Base-by-base conservation (phyloP, 2,113 vertebrate genomes). In the Cygnus atratus region DNA sequence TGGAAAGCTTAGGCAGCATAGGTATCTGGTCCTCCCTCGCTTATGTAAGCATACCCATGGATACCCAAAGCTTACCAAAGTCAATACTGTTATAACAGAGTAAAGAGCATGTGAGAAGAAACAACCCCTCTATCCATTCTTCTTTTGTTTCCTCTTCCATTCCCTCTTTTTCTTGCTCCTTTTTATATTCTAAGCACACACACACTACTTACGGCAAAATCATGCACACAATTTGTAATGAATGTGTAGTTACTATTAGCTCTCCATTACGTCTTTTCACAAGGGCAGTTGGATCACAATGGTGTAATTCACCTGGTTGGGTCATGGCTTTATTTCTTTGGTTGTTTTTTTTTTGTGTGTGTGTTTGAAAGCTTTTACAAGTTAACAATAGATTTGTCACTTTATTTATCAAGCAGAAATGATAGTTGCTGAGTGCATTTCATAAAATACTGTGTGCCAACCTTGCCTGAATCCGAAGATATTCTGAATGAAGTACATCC, bases 61-160 rank as follows among this genome's bases (percentile, higher is more conserved):
- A 80, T 46, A 48, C 10, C 46, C 46, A 57, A 67, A 0, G 0
- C 55, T 57, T 62, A 3, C 1, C 6, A 25, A 81, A 44, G 29
- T 22, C 35, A 68, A 28, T 5, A 15, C 57, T 61, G 35, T 61
- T 48, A 41, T 5, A 15, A 48, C 16, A 28, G 13, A 65, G 24
- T 73, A 41, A 66, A 59, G 24, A 35, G 7, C 28, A 20, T 7
- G 20, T n/a, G 31, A 87, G 62, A 76, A 76, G 5, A 18, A 81
- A n/a, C 3, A 44, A 73, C 9, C 4, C 21, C 24, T 71, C 9
- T 63, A 24, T 65, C 12, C 29, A 19, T 1, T 20, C 16, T 26
- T 65, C 58, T 74, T 58, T 55, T 8, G 46, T 77, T 62, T 48
- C 44, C 8, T 16, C 3, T 79, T 10, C 19, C 6, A 10, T 66